Evolutionary conservation across 2,888 invertebrate genomes (phyloP), one percentile per base, ranked within the genome.

Genomic region (Capitulum mitella): DNA sequence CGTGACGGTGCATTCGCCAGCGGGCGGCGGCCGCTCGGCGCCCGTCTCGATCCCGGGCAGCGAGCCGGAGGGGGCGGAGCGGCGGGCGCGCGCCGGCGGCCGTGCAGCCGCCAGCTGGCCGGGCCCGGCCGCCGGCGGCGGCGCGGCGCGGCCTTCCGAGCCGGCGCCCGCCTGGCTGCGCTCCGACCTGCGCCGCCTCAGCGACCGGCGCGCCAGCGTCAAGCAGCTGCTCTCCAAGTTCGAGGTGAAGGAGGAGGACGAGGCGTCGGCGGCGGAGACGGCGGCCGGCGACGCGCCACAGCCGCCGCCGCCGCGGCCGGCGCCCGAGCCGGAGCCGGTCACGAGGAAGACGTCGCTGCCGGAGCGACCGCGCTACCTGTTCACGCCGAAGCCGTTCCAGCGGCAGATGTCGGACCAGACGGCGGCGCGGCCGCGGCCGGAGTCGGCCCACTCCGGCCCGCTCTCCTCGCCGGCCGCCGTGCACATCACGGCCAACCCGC

Each of bases 261-360:
- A 81, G 77, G 77, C 48, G 34, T 70, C 80, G 40, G 22, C 79
- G 29, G 80, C 80, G 54, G 54, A 26, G 54, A n/a, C n/a, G n/a
- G n/a, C n/a, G n/a, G n/a, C n/a, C n/a, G n/a, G n/a, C n/a, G n/a
- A n/a, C n/a, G n/a, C n/a, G n/a, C n/a, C n/a, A n/a, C n/a, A n/a
- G n/a, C n/a, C n/a, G n/a, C n/a, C n/a, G n/a, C n/a, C n/a, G n/a
- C n/a, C n/a, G 81, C 61, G 80, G 78, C 81, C 37, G 80, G 80
- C 51, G 43, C 81, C 6, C 48, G 81, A 94, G 85, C 93, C 93
- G 26, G 94, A 94, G 84, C 94, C 93, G 84, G 94, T 94, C 84
- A 90, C 91, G 80, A 84, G 90, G 76, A 90, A 90, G 76, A 83
- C 83, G 37, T 82, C 82, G 14, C 80, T 83, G 16, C 80, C 81